Base-by-base conservation (phyloP, 2,797 vertebrate genomes). In the Eulemur albifrons region DNA sequence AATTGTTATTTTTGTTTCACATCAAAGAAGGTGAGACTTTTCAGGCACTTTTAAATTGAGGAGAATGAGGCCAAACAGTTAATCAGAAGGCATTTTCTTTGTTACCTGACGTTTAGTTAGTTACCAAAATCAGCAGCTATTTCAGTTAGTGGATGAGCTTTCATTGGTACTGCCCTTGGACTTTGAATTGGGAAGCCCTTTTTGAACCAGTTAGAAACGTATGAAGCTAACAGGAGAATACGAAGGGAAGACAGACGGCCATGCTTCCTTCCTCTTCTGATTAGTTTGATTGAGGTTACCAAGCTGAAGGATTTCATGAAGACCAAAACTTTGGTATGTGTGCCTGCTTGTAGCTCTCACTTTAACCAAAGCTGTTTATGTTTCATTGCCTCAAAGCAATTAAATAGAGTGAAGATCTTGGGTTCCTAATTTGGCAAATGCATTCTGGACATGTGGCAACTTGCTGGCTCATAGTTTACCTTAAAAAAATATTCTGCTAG, bases 391-490 rank as follows among this genome's bases (percentile, higher is more conserved):
- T 90, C 85, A 96, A 94, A 97, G 69, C 27, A 95, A 61, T 98
- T 97, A 98, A 98, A 97, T 89, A 91, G 96, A 94, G 92, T 97
- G 97, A 84, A 96, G 93, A 98, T 97, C 97, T 96, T 81, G 82
- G 96, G 97, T 97, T 98, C 86, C 97, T 98, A 97, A 98, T 98
- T 97, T 73, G 80, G 97, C 98, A 98, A 99, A 98, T 97, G 97
- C 97, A 97, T 98, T 98, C 97, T 96, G 93, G 98, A 98, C 98
- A 97, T 98, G 98, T 98, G 97, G 96, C 32, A 54, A 94, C 98
- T 98, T 98, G 97, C 93, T 97, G 98, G 97, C 93, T 98, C 97
- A 84, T 94, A 97, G 94, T 96, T 98, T 95, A 94, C 93, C 93
- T 95, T 97, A 97, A 92, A 93, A 48, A 70, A 48, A 13, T 48